Base-by-base conservation (phyloP, 1,140 invertebrate species). In the Oryzaephilus surinamensis region DNA sequence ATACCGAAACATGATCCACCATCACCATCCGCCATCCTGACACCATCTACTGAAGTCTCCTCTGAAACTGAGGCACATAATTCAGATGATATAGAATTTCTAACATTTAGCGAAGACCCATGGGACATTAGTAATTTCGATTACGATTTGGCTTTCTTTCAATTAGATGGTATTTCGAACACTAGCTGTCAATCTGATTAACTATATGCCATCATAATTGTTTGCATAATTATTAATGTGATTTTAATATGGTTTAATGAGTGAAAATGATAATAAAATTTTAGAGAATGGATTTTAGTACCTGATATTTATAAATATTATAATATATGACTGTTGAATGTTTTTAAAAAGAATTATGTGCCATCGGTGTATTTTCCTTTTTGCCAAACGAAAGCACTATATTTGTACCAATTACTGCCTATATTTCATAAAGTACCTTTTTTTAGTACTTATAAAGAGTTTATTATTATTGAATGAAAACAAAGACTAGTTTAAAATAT, bases 1-100 rank as follows among this genome's bases (percentile, higher is more conserved):
- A 63, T 52, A 14, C 50, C 48, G 10, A 50, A 48, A 33, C 47
- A 43, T 23, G 60, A 60, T 10, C 54, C 52, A 0, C 63, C 66
- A n/a, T 71, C 70, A 33, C 71, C 70, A 3, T 71, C 70, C 47
- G 70, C 71, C 36, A 64, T 67, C 42, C 51, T 73, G 0, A 73
- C 71, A n/a, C 68, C 71, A 6, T 69, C 69, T 20, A 68, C 57
- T 2, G 55, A 55, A 28, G 29, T 51, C 14, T 51, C 53, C 27
- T 45, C 49, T 15, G 50, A 56, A 16, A 38, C 48, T 18, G 54
- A 54, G 41, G 50, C 40, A 38, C 26, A 45, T 4, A 46, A 46
- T 39, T 44, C 43, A 15, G 55, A 58, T 34, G 48, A 56, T 20
- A 45, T 43, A 7, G 51, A 58, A 30, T 55, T 52, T 32, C 45